phyloP scores from a whole-genome alignment of 2,888 invertebrate species.

The Kuschelorhynchus macadamiae region DNA sequence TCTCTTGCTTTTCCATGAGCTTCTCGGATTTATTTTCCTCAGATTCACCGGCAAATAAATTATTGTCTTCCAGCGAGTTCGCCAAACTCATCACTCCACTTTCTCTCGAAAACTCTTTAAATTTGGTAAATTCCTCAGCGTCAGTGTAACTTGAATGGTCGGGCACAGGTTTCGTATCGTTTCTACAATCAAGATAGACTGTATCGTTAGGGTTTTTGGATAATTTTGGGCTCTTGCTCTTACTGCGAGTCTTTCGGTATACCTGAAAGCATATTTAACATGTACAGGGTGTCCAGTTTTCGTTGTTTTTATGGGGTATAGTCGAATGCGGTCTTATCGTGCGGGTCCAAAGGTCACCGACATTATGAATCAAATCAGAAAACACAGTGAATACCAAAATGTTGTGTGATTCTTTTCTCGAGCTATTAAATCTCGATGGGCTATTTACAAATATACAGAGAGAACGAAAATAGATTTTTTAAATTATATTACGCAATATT shows the following conservation, averaged over 20 bases:
- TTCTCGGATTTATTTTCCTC: neutral
- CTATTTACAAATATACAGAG: no score
- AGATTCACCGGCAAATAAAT: neutral
- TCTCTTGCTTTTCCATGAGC: constrained; percentile 40
- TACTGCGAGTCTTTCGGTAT: constrained; percentile 50
- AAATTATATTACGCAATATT: no score
- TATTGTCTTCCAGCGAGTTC: constrained; percentile 6
- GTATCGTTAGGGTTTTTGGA: neutral
- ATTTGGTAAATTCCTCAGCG: constrained; percentile 22
- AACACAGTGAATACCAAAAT: no score
- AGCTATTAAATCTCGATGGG: no score
- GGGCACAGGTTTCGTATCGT: constrained; percentile 2
- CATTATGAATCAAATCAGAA: no score
- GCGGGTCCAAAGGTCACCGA: no score
- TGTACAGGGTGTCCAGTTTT: no score
- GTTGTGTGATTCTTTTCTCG: no score
- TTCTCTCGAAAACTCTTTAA: constrained; percentile 57
- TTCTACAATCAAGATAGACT: constrained; percentile 11
- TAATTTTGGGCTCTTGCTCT: constrained; percentile 12
- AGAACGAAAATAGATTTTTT: no score
- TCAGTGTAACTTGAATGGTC: constrained; percentile 19
- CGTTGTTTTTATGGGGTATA: no score
- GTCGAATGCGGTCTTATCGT: no score
- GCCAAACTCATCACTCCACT: constrained; percentile 63
- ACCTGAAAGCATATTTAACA: no score